Base-by-base conservation (phyloP, 2,113 vertebrate genomes). In the Lathamus discolor region DNA sequence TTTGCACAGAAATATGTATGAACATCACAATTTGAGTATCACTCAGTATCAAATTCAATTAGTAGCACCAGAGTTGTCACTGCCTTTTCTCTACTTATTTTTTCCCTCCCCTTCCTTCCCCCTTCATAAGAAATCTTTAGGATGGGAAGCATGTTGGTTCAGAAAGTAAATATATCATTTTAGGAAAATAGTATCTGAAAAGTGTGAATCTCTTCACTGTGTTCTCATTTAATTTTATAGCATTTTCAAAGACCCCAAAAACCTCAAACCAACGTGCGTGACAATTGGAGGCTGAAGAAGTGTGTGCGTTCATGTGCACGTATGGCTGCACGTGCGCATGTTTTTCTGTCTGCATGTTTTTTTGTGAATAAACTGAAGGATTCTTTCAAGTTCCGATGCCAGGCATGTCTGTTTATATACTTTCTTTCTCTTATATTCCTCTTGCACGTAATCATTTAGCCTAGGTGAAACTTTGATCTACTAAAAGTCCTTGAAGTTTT, bases 281-380 rank as follows among this genome's bases (percentile, higher is more conserved):
- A 74, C n/a, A 74, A 18, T 9, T 84, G 52, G 28, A 61, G 33
- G 37, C 68, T 75, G 64, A 68, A 78, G 66, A 85, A 74, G 5
- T 14, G 22, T 37, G 2, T n/a, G 49, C 8, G 1, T 29, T 19
- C 24, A 13, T 18, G 73, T 12, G n/a, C 20, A 22, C 0, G 0
- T 66, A 31, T 33, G 48, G 59, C 59, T 77, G 37, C 52, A 29
- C 2, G 7, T 23, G 27, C 1, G 0, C 6, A 0, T 37, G 49
- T 31, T 84, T 69, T 62, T 88, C 48, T 83, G 51, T 31, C 67
- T 91, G 52, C 46, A 4, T 41, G 43, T 55, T 49, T 64, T 90
- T 92, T 85, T 90, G 41, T 86, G 70, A 37, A 44, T 17, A 12
- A 8, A 41, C 70, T 68, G 75, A 74, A 63, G 79, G 51, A 63